Evolutionary conservation across 2,888 invertebrate genomes (phyloP).

Genomic region (Neoitamus cyanurus): DNA sequence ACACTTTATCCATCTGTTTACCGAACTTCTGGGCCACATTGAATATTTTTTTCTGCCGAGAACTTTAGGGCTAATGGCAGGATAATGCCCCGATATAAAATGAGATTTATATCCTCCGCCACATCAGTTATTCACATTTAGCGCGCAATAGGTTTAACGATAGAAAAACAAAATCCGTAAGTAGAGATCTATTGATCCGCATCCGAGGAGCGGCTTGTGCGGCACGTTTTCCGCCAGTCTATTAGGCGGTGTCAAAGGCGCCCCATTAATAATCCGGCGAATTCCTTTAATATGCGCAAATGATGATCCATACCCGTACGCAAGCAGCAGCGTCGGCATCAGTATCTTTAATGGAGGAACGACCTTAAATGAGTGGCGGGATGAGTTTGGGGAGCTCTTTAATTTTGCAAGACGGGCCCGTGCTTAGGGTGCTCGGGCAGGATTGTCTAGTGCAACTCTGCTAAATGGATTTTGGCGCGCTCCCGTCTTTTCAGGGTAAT

Average conservation of each 20-base stretch:
- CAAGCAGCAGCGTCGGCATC: background rate
- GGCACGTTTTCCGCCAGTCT: background rate
- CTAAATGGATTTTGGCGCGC: background rate
- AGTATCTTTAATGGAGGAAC: background rate
- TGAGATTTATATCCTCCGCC: background rate
- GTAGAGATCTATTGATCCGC: background rate
- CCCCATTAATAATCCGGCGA: background rate
- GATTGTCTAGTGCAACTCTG: background rate
- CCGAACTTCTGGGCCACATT: background rate
- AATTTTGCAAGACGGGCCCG: background rate
- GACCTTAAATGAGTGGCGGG: background rate
- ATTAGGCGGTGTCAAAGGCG: background rate
- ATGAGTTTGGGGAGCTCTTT: background rate
- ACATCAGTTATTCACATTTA: background rate
- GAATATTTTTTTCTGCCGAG: background rate
- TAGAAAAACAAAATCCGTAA: background rate
- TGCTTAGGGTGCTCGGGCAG: background rate
- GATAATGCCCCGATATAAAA: background rate
- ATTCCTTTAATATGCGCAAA: background rate
- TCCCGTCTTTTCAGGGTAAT: background rate
- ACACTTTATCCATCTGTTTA: slow-evolving; percentile 5
- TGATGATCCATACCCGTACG: background rate
- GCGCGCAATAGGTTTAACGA: background rate
- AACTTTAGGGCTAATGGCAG: slow-evolving; percentile 1
- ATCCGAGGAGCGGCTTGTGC: background rate